phyloP scores from a whole-genome alignment of 2,888 invertebrate genomes.

The Bembecia ichneumoniformis region DNA sequence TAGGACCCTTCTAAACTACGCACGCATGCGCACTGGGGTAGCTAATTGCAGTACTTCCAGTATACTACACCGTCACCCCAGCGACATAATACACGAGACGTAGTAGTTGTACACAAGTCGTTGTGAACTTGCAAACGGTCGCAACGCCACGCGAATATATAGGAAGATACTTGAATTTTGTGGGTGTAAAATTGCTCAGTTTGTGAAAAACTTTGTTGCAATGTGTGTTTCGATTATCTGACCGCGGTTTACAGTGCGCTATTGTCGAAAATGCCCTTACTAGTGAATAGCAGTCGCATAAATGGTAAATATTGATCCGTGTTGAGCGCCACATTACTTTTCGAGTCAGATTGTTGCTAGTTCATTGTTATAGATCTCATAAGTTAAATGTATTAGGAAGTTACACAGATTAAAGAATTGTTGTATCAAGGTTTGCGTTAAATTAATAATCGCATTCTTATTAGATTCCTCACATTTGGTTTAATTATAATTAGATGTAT shows the following conservation, averaged over 20 bases:
- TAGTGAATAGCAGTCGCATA: slow-evolving; percentile 47
- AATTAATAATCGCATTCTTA: no score
- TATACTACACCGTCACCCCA: slow-evolving; percentile 35
- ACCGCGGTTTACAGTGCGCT: slow-evolving; percentile 18
- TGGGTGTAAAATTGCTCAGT: slow-evolving; percentile 12
- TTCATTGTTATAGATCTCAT: no score
- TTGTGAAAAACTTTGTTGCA: slow-evolving; percentile 10
- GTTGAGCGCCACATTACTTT: slow-evolving; percentile 46
- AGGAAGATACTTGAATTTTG: slow-evolving; percentile 16
- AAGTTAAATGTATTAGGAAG: no score
- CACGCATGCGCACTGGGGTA: slow-evolving; percentile 63
- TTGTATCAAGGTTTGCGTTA: no score
- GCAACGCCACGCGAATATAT: slow-evolving; percentile 30
- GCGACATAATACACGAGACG: slow-evolving; percentile 30
- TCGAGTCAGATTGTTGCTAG: no score
- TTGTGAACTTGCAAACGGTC: slow-evolving; percentile 21
- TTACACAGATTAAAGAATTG: no score
- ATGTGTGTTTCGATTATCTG: background rate
- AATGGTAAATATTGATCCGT: slow-evolving; percentile 67
- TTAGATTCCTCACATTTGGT: no score
- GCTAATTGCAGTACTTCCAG: slow-evolving; percentile 25
- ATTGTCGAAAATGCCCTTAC: slow-evolving; percentile 46
- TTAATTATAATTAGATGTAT: no score
- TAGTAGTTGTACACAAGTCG: slow-evolving; percentile 36
- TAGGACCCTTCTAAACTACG: slow-evolving; percentile 53